Percentiles rank a stretch among this genome's conserved stretches.
These are phyloP conservation scores for Pristionchus maxplancki DNA, from an alignment of 2,888 invertebrate genomes.

Conservation along the genomic window DNA sequence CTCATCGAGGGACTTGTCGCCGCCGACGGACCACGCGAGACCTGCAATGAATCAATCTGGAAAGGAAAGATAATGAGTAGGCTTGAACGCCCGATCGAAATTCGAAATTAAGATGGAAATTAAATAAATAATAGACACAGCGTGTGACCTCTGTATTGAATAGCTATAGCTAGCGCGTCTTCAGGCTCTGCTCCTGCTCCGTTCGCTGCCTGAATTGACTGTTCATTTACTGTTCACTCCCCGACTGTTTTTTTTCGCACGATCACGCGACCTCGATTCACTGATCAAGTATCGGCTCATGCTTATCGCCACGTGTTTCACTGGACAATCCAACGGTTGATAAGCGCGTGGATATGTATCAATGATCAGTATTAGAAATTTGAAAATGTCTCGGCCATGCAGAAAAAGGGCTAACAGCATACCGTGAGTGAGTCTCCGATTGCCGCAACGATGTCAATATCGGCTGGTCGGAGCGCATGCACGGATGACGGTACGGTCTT, in stretches of 20 bases:
- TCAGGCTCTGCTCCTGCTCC: conserved; percentile 67
- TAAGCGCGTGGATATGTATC: background rate
- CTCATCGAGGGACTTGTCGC: conserved; percentile 63
- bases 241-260: background rate
- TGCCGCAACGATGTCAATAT: conserved; percentile 67
- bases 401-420: background rate
- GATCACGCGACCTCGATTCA: background rate
- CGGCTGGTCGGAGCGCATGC: conserved; percentile 63
- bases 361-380: background rate
- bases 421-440: conserved; percentile 69
- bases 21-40: conserved; percentile 66
- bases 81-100: no score
- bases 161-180: conserved; percentile 65
- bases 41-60: conserved; percentile 42
- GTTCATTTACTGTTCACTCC: no score
- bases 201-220: conserved; percentile 62
- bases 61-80: no score
- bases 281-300: no score
- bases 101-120: background rate
- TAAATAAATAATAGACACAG: background rate
- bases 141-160: conserved; percentile 65
- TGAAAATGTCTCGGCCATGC: background rate
- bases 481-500: conserved; percentile 78
- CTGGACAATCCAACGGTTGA: background rate
- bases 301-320: background rate